Conservation (phyloP, 2,113 vertebrate genomes). For the Cettia cetti region DNA sequence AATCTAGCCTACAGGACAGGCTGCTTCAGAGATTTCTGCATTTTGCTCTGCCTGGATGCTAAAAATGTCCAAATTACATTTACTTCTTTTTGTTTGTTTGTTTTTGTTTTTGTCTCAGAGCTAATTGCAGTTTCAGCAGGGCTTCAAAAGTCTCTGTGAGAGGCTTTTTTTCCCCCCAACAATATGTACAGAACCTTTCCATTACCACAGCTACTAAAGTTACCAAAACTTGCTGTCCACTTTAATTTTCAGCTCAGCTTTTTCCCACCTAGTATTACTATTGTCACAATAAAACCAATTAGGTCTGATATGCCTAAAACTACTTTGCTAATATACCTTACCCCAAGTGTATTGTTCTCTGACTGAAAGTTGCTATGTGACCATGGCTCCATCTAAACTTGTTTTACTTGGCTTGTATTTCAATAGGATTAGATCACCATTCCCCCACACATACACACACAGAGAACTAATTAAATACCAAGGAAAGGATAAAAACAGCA, state of each 20-base stretch:
- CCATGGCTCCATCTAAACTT: neutral
- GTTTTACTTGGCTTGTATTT: conserved; percentile 42
- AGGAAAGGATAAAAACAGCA: conserved; percentile 20
- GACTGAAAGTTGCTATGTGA: neutral
- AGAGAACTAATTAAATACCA: conserved; percentile 36
- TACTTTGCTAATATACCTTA: neutral
- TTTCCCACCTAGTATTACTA: neutral
- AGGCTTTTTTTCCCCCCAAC: neutral
- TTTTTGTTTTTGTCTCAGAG: neutral
- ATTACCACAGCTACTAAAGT: neutral
- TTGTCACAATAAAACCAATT: neutral
- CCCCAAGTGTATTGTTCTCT: neutral
- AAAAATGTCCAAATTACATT: neutral
- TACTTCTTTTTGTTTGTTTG: neutral
- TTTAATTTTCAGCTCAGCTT: neutral
- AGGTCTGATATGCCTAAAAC: neutral
- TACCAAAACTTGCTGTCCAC: neutral
- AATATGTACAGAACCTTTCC: neutral
- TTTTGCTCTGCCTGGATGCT: neutral
- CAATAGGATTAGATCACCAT: conserved; percentile 39
- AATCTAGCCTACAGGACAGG: neutral
- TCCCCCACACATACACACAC: neutral
- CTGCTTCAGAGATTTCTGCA: neutral
- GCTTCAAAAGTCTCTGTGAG: neutral
- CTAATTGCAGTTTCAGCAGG: neutral